Conservation (phyloP, 2,113 vertebrate species). For the Merops nubicus region DNA sequence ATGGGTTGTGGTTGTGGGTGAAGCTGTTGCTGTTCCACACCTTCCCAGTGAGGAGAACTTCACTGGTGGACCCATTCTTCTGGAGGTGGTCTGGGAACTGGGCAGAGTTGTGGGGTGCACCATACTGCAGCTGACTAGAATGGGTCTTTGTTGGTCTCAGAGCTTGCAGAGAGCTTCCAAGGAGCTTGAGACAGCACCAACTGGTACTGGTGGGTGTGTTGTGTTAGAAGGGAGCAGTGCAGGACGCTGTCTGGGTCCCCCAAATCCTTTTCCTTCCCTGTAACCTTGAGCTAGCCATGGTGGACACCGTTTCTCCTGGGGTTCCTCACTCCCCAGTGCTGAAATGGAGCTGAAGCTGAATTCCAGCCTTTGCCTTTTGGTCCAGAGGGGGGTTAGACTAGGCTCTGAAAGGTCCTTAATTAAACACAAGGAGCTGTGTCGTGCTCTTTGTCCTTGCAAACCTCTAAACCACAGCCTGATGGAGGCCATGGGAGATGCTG, state of each 20-base stretch:
- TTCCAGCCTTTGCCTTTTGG: neutral
- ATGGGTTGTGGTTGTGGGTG: neutral
- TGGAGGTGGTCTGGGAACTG: neutral
- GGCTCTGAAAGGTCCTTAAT: neutral
- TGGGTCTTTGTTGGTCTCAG: neutral
- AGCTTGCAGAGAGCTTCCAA: neutral
- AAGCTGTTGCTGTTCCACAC: neutral
- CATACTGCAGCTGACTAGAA: neutral
- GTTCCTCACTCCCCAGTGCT: neutral
- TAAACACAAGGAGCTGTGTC: neutral
- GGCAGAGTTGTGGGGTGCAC: neutral
- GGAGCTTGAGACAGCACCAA: accelerated
- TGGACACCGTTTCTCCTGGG: no score
- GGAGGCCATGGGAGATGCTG: neutral
- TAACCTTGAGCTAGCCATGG: neutral
- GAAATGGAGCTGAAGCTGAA: neutral
- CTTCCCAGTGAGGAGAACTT: neutral
- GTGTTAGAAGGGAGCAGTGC: neutral
- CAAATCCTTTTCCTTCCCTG: neutral
- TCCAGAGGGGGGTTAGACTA: neutral
- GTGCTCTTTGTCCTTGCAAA: neutral
- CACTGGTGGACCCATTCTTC: no score
- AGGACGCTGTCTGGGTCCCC: neutral
- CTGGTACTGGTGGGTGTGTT: neutral
- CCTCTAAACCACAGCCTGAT: neutral